Base-by-base conservation (phyloP, 2,888 invertebrate genomes). In the Xestia xanthographa region DNA sequence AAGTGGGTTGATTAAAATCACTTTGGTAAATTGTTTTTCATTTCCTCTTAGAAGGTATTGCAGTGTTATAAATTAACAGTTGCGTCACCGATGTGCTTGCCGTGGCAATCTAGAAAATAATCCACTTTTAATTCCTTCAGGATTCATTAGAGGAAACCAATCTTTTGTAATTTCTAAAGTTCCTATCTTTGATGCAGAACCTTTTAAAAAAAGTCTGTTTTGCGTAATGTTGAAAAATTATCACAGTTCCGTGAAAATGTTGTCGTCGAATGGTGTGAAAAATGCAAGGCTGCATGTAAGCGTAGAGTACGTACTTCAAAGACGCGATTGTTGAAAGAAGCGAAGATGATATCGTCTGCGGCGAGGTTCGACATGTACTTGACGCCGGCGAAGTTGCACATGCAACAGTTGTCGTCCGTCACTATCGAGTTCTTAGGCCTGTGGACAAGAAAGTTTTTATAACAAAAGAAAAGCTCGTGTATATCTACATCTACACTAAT, bases 321-420 rank as follows among this genome's bases (percentile, higher is more conserved):
- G 53, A 98, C 97, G 70, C 98, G 97, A 94, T 99, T 99, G 91
- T 98, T 97, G 95, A 98, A 99, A 11, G 98, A 98, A 48, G 98
- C 98, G 92, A 98, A 98, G 77, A 99, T 97, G 87, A 99, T 98
- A 93, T 99, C 98, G 86, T 98, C 98, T 66, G 98, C 97, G 0
- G 97, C 94, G 17, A 98, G 93, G 85, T 97, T 97, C 2, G 98
- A 98, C 90, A 98, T 97, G 91, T 98, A 97, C 92, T 98, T 98
- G 79, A 99, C 97, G 22, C 98, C 98, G 9, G 98, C 98, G 77
- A 98, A 97, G 94, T 98, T 98, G 94, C 99, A 99, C 89, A 98
- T 96, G 92, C 99, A 99, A 93, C 98, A 98, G 95, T 99, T 99
- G 95, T 99, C 99, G 80, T 98, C 98, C n/a, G 97, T 97, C 63